Conservation (phyloP, 1,140 invertebrate species). For the Leptinotarsa undecemlineata region DNA sequence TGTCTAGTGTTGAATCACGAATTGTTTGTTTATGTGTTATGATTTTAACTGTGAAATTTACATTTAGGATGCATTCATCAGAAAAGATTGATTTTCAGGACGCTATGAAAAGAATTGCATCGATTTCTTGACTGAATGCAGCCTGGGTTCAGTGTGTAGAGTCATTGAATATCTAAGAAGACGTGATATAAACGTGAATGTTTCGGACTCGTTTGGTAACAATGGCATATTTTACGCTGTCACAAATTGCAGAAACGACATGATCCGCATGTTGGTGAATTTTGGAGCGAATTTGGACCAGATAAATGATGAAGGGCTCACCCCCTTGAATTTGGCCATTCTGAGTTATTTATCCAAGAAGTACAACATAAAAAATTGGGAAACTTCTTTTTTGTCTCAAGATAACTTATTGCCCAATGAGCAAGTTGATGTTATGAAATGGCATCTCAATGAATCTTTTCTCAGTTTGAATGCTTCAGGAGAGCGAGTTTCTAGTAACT, state of each 20-base stretch:
- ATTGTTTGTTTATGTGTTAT: too few species aligned
- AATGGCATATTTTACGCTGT: conserved; percentile 58
- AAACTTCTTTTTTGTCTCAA: conserved; percentile 53
- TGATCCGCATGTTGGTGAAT: conserved; percentile 52
- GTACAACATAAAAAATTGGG: conserved; percentile 52
- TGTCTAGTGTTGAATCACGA: too few species aligned
- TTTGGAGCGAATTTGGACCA: conserved; percentile 57
- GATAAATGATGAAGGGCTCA: conserved; percentile 60
- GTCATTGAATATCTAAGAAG: conserved; percentile 54
- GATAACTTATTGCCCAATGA: conserved; percentile 36
- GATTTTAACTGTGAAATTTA: too few species aligned
- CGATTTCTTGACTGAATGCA: conserved; percentile 41
- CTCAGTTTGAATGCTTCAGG: conserved; percentile 13
- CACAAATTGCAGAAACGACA: conserved; percentile 48
- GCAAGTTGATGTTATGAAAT: conserved; percentile 50
- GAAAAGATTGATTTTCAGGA: conserved; percentile 30
- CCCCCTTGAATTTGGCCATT: conserved; percentile 56
- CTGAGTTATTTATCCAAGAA: conserved; percentile 53
- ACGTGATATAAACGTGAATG: conserved; percentile 54
- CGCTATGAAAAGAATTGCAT: conserved; percentile 43
- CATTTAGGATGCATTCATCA: too few species aligned
- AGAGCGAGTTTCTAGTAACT: too few species aligned
- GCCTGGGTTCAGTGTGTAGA: conserved; percentile 49
- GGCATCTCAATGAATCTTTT: conserved; percentile 43
- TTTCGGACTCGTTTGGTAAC: conserved; percentile 58